Evolutionary conservation across 2,888 invertebrate genomes (phyloP).

Genomic region (Hirtodrosophila duncani): DNA sequence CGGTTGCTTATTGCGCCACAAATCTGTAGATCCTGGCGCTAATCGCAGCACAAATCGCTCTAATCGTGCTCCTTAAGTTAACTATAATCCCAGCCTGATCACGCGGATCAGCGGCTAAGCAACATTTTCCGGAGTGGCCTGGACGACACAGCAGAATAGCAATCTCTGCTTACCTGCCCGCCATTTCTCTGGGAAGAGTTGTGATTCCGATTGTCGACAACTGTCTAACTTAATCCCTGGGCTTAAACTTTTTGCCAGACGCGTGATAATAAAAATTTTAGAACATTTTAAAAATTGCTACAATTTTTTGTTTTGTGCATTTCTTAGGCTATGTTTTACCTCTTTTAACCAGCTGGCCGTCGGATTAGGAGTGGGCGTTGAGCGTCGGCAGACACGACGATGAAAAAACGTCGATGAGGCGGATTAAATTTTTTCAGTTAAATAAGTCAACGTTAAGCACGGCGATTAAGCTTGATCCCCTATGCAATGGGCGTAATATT

Average conservation of each 20-base stretch:
- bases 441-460: slow-evolving; percentile 60
- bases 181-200: slow-evolving; percentile 15
- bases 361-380: slow-evolving; percentile 33
- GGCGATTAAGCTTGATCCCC: slow-evolving; percentile 68
- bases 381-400: not conserved
- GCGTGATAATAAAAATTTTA: slow-evolving; percentile 39
- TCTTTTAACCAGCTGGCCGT: slow-evolving; percentile 56
- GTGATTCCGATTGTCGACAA: slow-evolving; percentile 26
- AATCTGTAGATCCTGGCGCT: slow-evolving; percentile 44
- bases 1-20: slow-evolving; percentile 56
- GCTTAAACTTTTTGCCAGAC: slow-evolving; percentile 49
- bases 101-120: slow-evolving; percentile 39
- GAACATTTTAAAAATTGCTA: slow-evolving; percentile 25
- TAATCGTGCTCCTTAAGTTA: slow-evolving; percentile 61
- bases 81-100: slow-evolving; percentile 63
- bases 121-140: slow-evolving; percentile 51
- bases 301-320: slow-evolving; percentile 34
- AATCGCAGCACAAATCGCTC: slow-evolving; percentile 28
- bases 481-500: slow-evolving; percentile 67
- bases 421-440: slow-evolving; percentile 66
- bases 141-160: too few relatives aligned
- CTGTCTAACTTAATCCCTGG: slow-evolving; percentile 56
- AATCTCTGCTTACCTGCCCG: too few relatives aligned
- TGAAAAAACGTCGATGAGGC: slow-evolving; percentile 27
- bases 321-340: slow-evolving; percentile 43